Evolutionary conservation across 2,797 vertebrate genomes (phyloP).

Genomic region (Phrynocephalus vlangalii): DNA sequence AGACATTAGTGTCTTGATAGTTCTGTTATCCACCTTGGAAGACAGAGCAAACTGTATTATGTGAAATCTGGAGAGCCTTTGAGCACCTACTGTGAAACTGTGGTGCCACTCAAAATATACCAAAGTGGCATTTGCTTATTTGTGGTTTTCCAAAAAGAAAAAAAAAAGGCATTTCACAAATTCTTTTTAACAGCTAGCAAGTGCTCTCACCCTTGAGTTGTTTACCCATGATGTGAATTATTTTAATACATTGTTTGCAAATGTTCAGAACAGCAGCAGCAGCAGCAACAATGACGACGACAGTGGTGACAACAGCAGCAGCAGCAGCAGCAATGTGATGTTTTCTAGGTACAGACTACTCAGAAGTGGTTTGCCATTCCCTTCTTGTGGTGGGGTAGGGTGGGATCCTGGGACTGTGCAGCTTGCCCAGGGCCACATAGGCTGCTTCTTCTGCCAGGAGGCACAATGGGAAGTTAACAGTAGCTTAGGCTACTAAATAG

Average conservation of each 20-base stretch:
- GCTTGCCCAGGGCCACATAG: too few species aligned
- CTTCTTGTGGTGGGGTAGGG: too few species aligned
- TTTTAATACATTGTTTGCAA: neutral
- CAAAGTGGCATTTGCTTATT: neutral
- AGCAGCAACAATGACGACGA: too few species aligned
- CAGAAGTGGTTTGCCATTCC: too few species aligned
- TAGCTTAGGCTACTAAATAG: neutral
- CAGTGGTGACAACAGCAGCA: too few species aligned
- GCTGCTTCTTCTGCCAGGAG: too few species aligned
- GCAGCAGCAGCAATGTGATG: too few species aligned
- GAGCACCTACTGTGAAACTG: neutral
- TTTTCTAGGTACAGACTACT: too few species aligned
- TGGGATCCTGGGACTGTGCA: too few species aligned
- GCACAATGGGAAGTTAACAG: neutral
- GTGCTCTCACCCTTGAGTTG: neutral
- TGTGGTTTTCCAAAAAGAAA: neutral
- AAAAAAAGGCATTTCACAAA: slow-evolving; percentile 3
- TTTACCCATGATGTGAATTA: neutral
- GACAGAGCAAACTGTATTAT: slow-evolving; percentile 1
- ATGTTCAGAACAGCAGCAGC: too few species aligned
- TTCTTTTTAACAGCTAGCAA: neutral
- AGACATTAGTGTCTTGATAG: slow-evolving; percentile 30
- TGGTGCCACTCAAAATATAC: neutral
- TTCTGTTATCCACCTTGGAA: accelerated
- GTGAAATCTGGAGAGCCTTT: neutral